phyloP scores from a whole-genome alignment of 2,888 invertebrate genomes.

The Phymatocera aterrima region DNA sequence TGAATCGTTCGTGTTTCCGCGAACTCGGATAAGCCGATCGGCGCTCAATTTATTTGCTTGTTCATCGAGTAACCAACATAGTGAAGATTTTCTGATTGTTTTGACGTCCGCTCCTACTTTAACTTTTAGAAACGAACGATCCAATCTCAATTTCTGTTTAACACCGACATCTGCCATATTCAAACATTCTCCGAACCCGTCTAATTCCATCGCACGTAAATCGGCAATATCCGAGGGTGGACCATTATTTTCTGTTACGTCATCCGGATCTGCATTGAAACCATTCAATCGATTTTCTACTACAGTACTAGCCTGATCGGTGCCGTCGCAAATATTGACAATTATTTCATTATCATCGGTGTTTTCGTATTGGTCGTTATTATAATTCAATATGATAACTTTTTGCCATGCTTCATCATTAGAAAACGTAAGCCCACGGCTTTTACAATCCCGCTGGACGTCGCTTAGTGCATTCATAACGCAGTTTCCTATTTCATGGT shows the following conservation, averaged over 20 bases:
- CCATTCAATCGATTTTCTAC: background rate
- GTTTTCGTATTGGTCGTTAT: background rate
- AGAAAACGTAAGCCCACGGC: background rate
- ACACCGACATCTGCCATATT: background rate
- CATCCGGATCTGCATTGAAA: background rate
- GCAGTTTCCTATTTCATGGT: background rate
- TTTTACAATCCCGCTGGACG: background rate
- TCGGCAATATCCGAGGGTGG: constrained; percentile 1
- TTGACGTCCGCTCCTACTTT: background rate
- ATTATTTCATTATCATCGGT: background rate
- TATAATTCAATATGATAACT: background rate
- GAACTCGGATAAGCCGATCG: background rate
- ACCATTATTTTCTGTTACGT: constrained; percentile 8
- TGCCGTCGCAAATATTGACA: background rate
- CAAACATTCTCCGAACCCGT: background rate
- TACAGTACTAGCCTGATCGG: background rate
- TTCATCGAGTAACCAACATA: constrained; percentile 2
- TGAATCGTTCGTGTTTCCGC: background rate
- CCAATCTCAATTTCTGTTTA: background rate
- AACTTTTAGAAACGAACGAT: background rate
- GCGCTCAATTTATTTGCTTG: background rate
- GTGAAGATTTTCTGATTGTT: background rate
- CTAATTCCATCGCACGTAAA: background rate
- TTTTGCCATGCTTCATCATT: background rate
- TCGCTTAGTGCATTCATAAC: background rate